Conservation (phyloP, 2,888 invertebrate species). For the Eupithecia subfuscata region DNA sequence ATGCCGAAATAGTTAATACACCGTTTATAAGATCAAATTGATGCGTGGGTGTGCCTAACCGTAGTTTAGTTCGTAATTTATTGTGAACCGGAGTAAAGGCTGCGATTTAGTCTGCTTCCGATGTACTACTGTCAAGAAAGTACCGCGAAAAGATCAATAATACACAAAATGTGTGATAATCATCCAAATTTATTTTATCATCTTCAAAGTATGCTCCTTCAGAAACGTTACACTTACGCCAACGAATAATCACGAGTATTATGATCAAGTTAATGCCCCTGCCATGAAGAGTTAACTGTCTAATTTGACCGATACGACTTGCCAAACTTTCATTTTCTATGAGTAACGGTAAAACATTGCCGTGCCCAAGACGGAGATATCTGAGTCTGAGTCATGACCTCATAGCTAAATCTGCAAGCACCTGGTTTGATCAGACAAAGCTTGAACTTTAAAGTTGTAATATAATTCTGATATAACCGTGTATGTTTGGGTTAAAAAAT, state of each 20-base stretch:
- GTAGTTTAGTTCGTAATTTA: slow-evolving; percentile 58
- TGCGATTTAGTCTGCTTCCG: neutral
- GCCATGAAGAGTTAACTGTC: slow-evolving; percentile 34
- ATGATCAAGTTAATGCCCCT: slow-evolving; percentile 17
- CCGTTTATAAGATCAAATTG: slow-evolving; percentile 71
- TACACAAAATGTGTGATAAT: too few relatives aligned
- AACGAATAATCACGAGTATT: too few relatives aligned
- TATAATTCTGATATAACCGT: slow-evolving; percentile 1
- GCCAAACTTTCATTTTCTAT: slow-evolving; percentile 38
- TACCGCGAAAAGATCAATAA: too few relatives aligned
- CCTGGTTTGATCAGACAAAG: slow-evolving; percentile 23
- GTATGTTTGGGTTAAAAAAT: slow-evolving; percentile 18
- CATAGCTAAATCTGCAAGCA: slow-evolving; percentile 27
- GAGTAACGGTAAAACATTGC: slow-evolving; percentile 32
- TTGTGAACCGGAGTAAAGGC: slow-evolving; percentile 40
- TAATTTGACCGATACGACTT: slow-evolving; percentile 22
- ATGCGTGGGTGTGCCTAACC: slow-evolving; percentile 66
- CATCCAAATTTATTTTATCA: too few relatives aligned
- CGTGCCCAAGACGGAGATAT: slow-evolving; percentile 28
- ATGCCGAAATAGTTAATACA: slow-evolving; percentile 67
- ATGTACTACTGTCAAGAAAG: too few relatives aligned
- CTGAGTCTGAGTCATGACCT: slow-evolving; percentile 38
- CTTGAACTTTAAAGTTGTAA: neutral
- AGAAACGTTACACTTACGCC: too few relatives aligned
- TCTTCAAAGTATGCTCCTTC: too few relatives aligned